Conservation (phyloP, 2,797 vertebrate genomes). For the Bradypodion pumilum region DNA sequence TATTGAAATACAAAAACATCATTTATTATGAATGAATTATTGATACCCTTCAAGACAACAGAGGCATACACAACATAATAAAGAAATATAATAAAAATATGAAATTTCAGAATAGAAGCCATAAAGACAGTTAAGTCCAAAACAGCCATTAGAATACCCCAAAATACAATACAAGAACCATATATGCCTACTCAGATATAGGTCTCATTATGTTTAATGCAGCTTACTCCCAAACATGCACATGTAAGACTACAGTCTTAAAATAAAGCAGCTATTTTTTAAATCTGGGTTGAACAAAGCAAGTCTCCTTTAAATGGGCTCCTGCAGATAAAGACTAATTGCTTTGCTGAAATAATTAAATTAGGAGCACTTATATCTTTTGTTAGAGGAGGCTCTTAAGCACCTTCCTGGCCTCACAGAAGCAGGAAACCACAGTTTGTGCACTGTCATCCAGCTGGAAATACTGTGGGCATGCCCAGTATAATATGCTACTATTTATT, state of each 20-base stretch:
- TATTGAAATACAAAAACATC: neutral
- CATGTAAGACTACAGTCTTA: neutral
- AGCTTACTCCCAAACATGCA: neutral
- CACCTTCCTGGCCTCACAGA: neutral
- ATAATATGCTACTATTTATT: neutral
- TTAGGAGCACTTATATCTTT: neutral
- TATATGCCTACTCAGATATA: neutral
- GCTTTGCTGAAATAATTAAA: conserved; percentile 6
- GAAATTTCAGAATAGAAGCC: neutral
- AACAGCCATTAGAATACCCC: neutral
- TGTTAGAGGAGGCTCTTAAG: neutral
- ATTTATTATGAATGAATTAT: too few relatives aligned
- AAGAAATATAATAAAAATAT: neutral
- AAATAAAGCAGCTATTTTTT: neutral
- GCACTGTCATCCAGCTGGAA: neutral
- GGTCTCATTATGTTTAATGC: neutral
- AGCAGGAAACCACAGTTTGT: neutral
- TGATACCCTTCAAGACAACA: neutral
- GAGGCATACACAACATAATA: neutral
- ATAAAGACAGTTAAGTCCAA: neutral
- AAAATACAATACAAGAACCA: neutral
- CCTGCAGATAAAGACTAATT: neutral
- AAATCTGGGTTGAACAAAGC: neutral
- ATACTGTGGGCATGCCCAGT: neutral
- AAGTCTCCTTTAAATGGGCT: neutral